A percentile compares a stretch with the other conserved stretches of the same genome.
Evolutionary conservation across 2,113 vertebrate species (phyloP).

Genomic region (Xiphorhynchus elegans): DNA sequence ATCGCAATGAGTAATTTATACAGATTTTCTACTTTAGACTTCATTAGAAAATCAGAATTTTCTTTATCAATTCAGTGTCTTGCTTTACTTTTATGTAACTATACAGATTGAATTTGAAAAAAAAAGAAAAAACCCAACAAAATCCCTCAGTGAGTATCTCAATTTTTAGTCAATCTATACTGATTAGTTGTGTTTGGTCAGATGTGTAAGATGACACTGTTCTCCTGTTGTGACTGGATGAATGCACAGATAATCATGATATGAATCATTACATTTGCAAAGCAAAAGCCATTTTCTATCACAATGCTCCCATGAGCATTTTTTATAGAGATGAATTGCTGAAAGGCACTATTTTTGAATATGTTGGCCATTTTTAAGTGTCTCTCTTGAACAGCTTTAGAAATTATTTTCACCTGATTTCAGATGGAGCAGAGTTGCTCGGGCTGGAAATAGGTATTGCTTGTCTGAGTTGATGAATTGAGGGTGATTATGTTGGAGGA

Average conservation of each 20-base stretch:
- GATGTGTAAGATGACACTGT: conserved; percentile 30
- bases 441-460: not conserved
- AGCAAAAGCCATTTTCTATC: conserved; percentile 39
- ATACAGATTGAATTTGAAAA: not conserved
- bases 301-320: not conserved
- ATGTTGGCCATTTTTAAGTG: not conserved
- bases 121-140: not conserved
- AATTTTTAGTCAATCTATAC: not conserved
- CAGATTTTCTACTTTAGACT: not conserved
- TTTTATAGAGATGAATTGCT: conserved; percentile 5
- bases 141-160: not conserved
- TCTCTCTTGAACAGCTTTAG: not conserved
- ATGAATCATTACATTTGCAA: conserved; percentile 47
- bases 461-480: fast-evolving
- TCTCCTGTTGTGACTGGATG: conserved; percentile 3
- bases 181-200: conserved; percentile 34
- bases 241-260: not conserved
- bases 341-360: not conserved
- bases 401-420: not conserved
- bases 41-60: not conserved
- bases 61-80: not conserved
- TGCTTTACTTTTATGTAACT: not conserved
- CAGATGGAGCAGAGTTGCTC: fast-evolving
- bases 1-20: not conserved
- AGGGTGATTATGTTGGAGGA: not conserved